Evolutionary conservation across 2,888 invertebrate species (phyloP).

Genomic region (Latrodectus hesperus): DNA sequence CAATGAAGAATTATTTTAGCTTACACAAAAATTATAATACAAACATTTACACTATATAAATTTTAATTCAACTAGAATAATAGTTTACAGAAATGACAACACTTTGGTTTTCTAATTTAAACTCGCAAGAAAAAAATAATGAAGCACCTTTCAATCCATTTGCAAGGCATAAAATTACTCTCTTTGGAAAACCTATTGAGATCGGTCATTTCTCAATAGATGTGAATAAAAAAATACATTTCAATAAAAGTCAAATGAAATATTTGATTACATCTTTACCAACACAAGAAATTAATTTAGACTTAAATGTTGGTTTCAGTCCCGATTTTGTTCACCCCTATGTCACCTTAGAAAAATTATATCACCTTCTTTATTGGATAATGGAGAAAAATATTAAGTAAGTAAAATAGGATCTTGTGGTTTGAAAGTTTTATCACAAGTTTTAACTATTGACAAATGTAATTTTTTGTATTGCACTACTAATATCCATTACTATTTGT

Average conservation of each 20-base stretch:
- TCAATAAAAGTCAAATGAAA: slow-evolving; percentile 73
- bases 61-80: too few species aligned
- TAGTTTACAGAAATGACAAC: slow-evolving; percentile 11
- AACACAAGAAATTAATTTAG: slow-evolving; percentile 72
- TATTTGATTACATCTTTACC: slow-evolving; percentile 72
- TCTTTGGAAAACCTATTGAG: slow-evolving; percentile 73
- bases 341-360: slow-evolving; percentile 77
- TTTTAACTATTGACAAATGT: too few species aligned
- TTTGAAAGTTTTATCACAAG: too few species aligned
- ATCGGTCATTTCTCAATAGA: slow-evolving; percentile 74
- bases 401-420: neutral
- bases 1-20: too few species aligned
- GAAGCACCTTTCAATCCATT: slow-evolving; percentile 14
- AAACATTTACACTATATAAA: too few species aligned
- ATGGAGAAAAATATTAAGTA: slow-evolving; percentile 72
- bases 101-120: slow-evolving; percentile 8
- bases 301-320: slow-evolving; percentile 74
- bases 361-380: slow-evolving; percentile 79
- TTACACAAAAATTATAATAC: too few species aligned
- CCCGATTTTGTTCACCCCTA: slow-evolving; percentile 73
- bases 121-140: slow-evolving; percentile 25
- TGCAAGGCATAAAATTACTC: slow-evolving; percentile 70
- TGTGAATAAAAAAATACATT: slow-evolving; percentile 36
- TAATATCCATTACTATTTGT: too few species aligned
- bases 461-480: too few species aligned